Conservation (phyloP, 1,140 invertebrate species). For the Bombus soroeensis region DNA sequence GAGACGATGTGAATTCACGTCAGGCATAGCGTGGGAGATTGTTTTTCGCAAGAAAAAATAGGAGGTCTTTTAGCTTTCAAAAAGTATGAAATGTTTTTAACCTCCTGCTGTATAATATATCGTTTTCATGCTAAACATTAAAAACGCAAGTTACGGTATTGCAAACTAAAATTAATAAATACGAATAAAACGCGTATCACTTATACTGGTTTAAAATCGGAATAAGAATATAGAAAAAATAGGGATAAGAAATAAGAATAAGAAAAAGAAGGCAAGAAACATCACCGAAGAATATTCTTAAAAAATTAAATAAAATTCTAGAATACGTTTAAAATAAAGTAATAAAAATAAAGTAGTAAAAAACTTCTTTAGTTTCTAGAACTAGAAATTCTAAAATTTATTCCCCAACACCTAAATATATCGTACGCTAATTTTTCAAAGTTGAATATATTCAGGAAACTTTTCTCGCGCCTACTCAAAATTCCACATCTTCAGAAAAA, state of each 20-base stretch:
- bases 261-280: neutral
- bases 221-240: no score
- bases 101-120: neutral
- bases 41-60: neutral
- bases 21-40: neutral
- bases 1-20: constrained; percentile 32
- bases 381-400: neutral
- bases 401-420: neutral
- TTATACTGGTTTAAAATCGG: neutral
- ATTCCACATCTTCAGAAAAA: neutral
- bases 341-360: no score
- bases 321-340: no score
- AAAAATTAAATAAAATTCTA: neutral
- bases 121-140: neutral
- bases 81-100: neutral
- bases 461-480: neutral
- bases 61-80: neutral
- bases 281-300: neutral
- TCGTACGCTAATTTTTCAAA: neutral
- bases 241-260: neutral
- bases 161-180: neutral
- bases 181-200: neutral
- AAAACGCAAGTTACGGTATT: neutral
- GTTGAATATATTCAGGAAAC: no score
- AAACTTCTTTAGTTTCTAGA: no score